Evolutionary conservation across 2,888 invertebrate species (phyloP), one percentile per base, ranked within the genome.

Genomic region (Caenorhabditis afra): DNA sequence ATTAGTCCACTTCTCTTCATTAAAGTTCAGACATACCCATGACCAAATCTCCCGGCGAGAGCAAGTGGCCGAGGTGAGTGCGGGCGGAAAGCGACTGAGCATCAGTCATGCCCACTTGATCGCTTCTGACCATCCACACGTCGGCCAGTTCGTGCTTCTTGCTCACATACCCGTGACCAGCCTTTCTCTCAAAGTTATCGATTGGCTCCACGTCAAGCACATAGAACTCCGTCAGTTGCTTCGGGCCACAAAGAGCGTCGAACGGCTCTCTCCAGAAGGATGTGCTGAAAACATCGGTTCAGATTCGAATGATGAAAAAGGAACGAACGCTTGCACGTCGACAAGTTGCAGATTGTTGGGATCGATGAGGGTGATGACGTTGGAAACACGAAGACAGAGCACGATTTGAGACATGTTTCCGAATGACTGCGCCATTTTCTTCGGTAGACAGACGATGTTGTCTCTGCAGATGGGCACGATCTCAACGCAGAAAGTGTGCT

Each of bases 131-230:
- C 0, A 99, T 93, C 96, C 96, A 99, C 37, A 95, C 94, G 91
- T 99, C 97, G 5, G 96, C 94, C 59, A 97, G 92, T 3, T 94
- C 93, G 91, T 97, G 97, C 92, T 94, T 95, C 71, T 93, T 93
- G 0, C 97, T 96, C 68, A 96, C 93, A 64, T 93, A 92, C 1
- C 96, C 96, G 92, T 96, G 96, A 0, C 96, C 97, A 0, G 95
- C 95, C 20, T 81, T 80, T 74, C 84, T 79, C 12, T 86, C 59
- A 20, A 82, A 58, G 11, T 94, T 93, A 82, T 93, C 92, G 16
- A 95, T 93, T 49, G 93, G 92, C 86, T 97, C 97, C 74, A 96
- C 94, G 90, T 99, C 95, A 95, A 99, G 96, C 0, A 99, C 95
- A 87, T 95, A 93, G 90, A 95, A 99, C 91, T 97, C 95, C 0